Base-by-base conservation (phyloP, 2,113 vertebrate species). In the Actinemys pallida region DNA sequence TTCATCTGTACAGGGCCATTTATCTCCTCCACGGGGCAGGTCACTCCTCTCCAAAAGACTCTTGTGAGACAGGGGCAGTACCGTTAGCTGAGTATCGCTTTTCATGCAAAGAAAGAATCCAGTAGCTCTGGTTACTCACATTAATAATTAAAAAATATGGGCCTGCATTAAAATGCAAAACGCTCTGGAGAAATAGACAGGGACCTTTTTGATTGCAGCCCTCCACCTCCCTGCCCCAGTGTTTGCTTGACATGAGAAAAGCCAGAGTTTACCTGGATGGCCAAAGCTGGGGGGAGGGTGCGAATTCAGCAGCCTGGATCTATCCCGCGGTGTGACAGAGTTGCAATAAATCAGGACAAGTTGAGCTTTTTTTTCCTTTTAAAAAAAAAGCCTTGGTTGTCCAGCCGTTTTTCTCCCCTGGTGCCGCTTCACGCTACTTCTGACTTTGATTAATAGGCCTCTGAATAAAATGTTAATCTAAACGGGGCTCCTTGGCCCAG, bases 401-500 rank as follows among this genome's bases (percentile, higher is more conserved):
- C 88, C 93, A 87, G 95, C 85, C 90, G 89, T 95, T 97, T 97
- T 97, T 95, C 83, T 94, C 92, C 95, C 96, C 92, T 88, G 96
- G 96, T 97, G 96, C 96, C 1, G 76, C 94, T 97, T 97, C 97
- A 96, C 1, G 90, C 95, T 87, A 95, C 92, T 97, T 94, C 89
- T 98, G 98, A 98, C 98, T 97, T 98, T 98, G 98, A 99, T 98
- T 91, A 98, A 99, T 99, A 98, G 96, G 96, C 96, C 96, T 98
- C 96, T 94, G 98, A 97, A 98, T 98, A 97, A 98, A 98, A 98
- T 96, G 97, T 97, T 98, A 97, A 97, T 96, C 97, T 97, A 97
- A 93, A 88, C 90, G 85, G 94, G 93, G 96, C 90, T 97, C 93
- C 76, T 94, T 94, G 92, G 93, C 92, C 94, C 93, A 84, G 72